Base-by-base conservation (phyloP, 2,797 vertebrate genomes). In the Gadopsis bispinosus region DNA sequence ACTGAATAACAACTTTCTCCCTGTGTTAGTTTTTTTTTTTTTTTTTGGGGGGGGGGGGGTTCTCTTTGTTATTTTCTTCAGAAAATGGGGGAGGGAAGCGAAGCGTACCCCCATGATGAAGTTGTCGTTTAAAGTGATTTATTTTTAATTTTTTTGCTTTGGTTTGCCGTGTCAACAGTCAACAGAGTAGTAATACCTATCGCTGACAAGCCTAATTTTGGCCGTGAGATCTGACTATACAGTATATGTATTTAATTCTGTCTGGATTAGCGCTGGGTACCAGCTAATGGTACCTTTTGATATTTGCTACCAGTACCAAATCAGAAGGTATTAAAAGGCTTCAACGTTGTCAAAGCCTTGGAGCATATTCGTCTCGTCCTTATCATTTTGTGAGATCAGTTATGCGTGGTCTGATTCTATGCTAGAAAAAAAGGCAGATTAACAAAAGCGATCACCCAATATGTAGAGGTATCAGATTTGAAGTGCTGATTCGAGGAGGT, bases 121-220 rank as follows among this genome's bases (percentile, higher is more conserved):
- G 82, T 85, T 75, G 66, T 80, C 54, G 22, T 86, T 84, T 77
- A 75, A 85, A 88, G 84, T 87, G 79, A 74, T 83, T 26, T 26
- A 26, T 26, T 26, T 26, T 26, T n/a, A n/a, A n/a, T n/a, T 88
- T 75, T 64, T 26, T 56, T 41, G 37, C 89, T 95, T 92, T 94
- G 95, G 94, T 96, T 96, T 97, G 95, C 95, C 92, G 95, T 96
- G 96, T 96, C 95, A 94, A 89, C 94, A 68, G 85, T 88, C 79
- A 47, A 33, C 53, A 26, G 74, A 65, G 70, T 77, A 75, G 92
- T 92, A 95, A 83, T 94, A 93, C 94, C 93, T 93, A 85, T 94
- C 90, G 94, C 93, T 86, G 93, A 77, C 93, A 85, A 94, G 83
- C 68, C 65, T 77, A 8, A 58, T 69, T 75, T 81, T 72, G 70